Evolutionary conservation across 2,113 vertebrate genomes (phyloP).

Genomic region (Psilopogon haemacephalus): DNA sequence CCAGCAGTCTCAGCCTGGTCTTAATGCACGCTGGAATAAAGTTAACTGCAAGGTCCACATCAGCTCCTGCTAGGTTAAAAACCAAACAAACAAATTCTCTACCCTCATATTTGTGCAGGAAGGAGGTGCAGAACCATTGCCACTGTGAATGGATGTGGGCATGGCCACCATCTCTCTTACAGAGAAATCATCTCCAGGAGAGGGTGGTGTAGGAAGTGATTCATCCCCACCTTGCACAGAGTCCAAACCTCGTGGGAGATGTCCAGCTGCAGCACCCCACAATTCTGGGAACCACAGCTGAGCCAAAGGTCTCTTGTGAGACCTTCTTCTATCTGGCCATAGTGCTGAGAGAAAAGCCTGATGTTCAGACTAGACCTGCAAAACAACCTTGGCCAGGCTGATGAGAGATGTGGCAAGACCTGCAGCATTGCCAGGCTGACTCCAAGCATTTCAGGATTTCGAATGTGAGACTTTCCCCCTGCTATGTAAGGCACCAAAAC

Average conservation of each 20-base stretch:
- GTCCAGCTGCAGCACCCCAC: accelerated
- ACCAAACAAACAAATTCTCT: no score
- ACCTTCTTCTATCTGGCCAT: background rate
- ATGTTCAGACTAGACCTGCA: background rate
- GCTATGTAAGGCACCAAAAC: background rate
- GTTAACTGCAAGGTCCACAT: background rate
- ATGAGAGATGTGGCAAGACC: background rate
- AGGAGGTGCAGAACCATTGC: background rate
- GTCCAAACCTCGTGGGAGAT: background rate
- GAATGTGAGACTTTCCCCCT: background rate
- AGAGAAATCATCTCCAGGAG: background rate
- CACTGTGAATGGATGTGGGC: accelerated
- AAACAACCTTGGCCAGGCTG: background rate
- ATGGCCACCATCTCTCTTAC: accelerated
- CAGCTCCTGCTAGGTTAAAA: background rate
- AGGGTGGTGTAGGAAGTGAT: background rate
- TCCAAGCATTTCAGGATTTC: background rate
- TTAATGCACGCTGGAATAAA: background rate
- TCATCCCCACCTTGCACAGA: background rate
- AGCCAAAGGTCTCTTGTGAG: background rate
- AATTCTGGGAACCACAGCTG: background rate
- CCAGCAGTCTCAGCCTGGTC: background rate
- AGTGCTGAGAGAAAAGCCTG: accelerated
- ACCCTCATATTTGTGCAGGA: accelerated
- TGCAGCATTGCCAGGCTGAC: background rate